These are phyloP conservation scores for Microctenopoma steveboyesi DNA, from an alignment of 2,797 vertebrate species.

Conservation along the genomic window DNA sequence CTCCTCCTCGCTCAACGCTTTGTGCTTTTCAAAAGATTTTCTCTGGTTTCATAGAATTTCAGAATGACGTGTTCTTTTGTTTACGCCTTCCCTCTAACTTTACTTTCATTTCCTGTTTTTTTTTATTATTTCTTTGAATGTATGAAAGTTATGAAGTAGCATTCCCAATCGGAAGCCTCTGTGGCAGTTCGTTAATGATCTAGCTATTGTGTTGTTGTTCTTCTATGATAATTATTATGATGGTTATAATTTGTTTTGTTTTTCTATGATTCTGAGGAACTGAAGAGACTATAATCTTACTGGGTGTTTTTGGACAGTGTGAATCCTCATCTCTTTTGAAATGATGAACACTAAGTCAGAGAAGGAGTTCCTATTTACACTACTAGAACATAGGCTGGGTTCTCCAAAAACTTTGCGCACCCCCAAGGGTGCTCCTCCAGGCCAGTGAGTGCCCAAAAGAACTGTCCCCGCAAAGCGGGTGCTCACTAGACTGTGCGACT, in stretches of 20 bases:
- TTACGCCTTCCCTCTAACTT: conserved; percentile 35
- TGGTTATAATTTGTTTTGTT: conserved; percentile 77
- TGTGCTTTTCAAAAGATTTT: conserved; percentile 60
- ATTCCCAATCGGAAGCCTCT: conserved; percentile 88
- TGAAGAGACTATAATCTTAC: conserved; percentile 74
- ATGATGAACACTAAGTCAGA: conserved; percentile 63
- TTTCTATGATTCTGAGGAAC: conserved; percentile 78
- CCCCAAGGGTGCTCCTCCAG: conserved; percentile 37
- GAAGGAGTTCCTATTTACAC: conserved; percentile 51
- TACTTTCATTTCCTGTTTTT: conserved; percentile 56
- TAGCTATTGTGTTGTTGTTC: conserved; percentile 82
- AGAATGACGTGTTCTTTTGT: conserved; percentile 56
- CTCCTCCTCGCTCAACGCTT: conserved; percentile 61
- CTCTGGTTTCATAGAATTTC: conserved; percentile 68
- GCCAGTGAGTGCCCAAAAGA: conserved; percentile 47
- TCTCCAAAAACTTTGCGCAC: conserved; percentile 54
- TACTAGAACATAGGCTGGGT: conserved; percentile 56
- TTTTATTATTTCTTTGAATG: conserved; percentile 83
- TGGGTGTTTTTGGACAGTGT: conserved; percentile 69
- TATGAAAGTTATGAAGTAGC: conserved; percentile 91
- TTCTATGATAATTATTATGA: conserved; percentile 74
- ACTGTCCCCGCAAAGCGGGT: conserved; percentile 43
- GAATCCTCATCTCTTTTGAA: conserved; percentile 63
- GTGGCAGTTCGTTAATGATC: conserved; percentile 80
- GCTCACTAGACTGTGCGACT: conserved; percentile 57